Evolutionary conservation across 2,797 vertebrate genomes (phyloP), one percentile per base, ranked within the genome.

Genomic region (Sebastes minor): DNA sequence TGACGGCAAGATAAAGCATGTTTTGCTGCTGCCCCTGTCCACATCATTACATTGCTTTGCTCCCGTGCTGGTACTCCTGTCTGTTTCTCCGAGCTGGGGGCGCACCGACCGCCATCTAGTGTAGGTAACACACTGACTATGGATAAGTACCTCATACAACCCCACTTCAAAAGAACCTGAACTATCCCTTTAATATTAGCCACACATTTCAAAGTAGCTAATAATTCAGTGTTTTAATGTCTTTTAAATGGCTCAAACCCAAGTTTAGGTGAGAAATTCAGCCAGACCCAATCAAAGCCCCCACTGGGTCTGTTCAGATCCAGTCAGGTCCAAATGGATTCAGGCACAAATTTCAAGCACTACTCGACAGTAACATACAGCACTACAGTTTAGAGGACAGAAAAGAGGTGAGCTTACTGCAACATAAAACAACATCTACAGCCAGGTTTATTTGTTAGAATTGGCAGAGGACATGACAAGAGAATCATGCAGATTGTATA

Each of bases 241-340:
- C 2, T 70, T 63, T 66, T 14, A 35, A 55, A 55, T 53, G 35
- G 69, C 22, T 69, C 49, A 76, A 85, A 81, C 72, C 80, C 81
- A 90, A 68, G 78, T 86, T 92, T 88, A 86, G 83, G 85, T 89
- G 71, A 59, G 70, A 88, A 82, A 85, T 89, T 86, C 49, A 81
- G 64, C 73, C 81, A 59, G 46, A 89, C 25, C 74, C 76, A 62
- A 55, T 63, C 61, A 52, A 66, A 78, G 35, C 42, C 81, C 42
- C 81, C 23, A 56, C 57, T 66, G 78, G 76, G 13, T 80, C 75
- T 59, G 65, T 60, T 66, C 67, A 82, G 77, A 86, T 71, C 80
- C 65, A 80, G 68, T 72, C 68, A 30, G 78, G 67, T 79, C 76
- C 62, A 49, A 67, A 80, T 69, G 70, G 82, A 89, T 67, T 76